Evolutionary conservation across 30 jellyfish, hydroid and myxozoan genomes (phyloP), one percentile per base, ranked within the genome.

Genomic region (Hydractinia echinata): DNA sequence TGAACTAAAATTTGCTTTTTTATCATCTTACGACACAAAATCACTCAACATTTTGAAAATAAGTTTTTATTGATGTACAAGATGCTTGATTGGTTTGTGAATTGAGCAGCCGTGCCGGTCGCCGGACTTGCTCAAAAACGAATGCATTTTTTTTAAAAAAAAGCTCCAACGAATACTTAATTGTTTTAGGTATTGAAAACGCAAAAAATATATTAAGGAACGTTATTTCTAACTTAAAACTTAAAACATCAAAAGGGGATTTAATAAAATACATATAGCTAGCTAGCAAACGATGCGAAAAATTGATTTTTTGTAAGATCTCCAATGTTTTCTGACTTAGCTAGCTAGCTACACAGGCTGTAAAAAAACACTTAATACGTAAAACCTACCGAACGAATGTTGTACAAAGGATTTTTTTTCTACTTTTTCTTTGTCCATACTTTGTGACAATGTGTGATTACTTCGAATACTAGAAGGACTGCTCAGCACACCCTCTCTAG

Each of bases 401-500:
- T 86, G 89, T 58, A 88, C 89, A 54, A 55, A 72, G 52, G 61
- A 56, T 44, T 66, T 84, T 73, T 86, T 94, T 1, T 94, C 99
- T 67, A 70, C 91, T 61, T 87, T 87, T 56, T 94, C 99, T 73
- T 94, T 94, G 18, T 94, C 99, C 76, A 84, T 53, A 54, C 55
- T 84, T 85, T 91, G 83, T 9, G 95, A 68, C 21, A 87, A 51
- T 51, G 96, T 56, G 13, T 19, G 56, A 73, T 44, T 83, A 39
- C 54, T 74, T 68, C 96, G 93, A 56, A 67, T 88, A 74, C 76
- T 73, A 73, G 88, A 77, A 53, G 88, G 53, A 69, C 87, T 94
- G 83, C 73, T 88, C 86, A 94, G 85, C 95, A 84, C 96, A 89
- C 96, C 98, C 64, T 77, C 94, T 81, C 99, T 93, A 49, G 76